These are phyloP conservation scores for Drosophila ironensis DNA, from an alignment of 1,140 invertebrate species.

Conservation along the genomic window DNA sequence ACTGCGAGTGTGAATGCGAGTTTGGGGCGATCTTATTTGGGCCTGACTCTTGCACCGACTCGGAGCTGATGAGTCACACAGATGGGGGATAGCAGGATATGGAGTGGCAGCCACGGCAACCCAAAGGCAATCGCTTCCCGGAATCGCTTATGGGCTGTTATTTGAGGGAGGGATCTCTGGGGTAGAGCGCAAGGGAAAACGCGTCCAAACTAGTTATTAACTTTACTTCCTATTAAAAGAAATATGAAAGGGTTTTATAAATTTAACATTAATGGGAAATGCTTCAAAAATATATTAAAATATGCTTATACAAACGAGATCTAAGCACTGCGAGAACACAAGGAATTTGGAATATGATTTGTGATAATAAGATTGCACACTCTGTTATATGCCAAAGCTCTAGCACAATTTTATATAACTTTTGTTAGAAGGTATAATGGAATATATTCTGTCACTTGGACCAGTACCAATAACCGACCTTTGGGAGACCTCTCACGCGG, in stretches of 20 bases:
- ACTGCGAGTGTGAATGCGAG: slow-evolving; percentile 4
- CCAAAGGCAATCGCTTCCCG: slow-evolving; percentile 18
- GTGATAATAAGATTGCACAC: no score
- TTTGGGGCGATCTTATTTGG: slow-evolving; percentile 60
- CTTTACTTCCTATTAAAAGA: not conserved
- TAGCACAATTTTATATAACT: no score
- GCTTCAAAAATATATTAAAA: no score
- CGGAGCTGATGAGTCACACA: slow-evolving; percentile 67
- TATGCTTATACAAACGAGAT: no score
- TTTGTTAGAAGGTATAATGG: not conserved
- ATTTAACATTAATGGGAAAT: no score
- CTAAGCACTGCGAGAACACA: no score
- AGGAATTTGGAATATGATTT: no score
- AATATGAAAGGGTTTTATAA: not conserved
- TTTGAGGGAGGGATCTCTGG: slow-evolving; percentile 10
- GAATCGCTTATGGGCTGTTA: not conserved
- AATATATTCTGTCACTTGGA: not conserved
- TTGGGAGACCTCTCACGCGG: slow-evolving; percentile 14
- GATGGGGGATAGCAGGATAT: slow-evolving; percentile 19
- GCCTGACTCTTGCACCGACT: slow-evolving; percentile 41
- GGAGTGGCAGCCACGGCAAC: slow-evolving; percentile 13
- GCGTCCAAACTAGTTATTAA: not conserved
- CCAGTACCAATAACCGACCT: slow-evolving; percentile 21
- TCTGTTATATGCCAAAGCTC: no score
- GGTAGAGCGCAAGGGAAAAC: not conserved